These are phyloP conservation scores for Carcinoscorpius rotundicauda DNA, from an alignment of 1,140 invertebrate genomes.

Conservation along the genomic window DNA sequence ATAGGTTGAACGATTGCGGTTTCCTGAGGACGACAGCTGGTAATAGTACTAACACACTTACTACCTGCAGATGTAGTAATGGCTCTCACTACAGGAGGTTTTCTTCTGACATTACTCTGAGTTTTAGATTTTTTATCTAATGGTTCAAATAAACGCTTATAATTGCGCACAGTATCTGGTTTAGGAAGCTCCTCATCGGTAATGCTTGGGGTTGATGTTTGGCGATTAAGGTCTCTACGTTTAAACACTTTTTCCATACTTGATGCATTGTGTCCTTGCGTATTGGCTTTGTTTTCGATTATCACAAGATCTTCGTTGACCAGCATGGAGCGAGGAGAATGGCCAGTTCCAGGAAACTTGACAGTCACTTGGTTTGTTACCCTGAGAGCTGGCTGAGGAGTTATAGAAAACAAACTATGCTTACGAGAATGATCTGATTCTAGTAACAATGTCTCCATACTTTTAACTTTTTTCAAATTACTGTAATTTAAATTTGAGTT, in stretches of 20 bases:
- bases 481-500: too few species aligned
- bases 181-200: slow-evolving; percentile 67
- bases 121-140: too few species aligned
- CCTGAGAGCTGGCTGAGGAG: too few species aligned
- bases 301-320: slow-evolving; percentile 37
- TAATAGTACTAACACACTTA: background rate
- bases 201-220: slow-evolving; percentile 28
- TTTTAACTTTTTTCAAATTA: too few species aligned
- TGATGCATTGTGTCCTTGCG: slow-evolving; percentile 9
- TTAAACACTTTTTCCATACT: background rate
- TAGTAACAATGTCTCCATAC: too few species aligned
- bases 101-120: background rate
- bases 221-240: background rate
- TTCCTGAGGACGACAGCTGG: background rate
- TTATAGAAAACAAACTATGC: too few species aligned
- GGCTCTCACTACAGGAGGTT: slow-evolving; percentile 21
- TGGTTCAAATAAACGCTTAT: slow-evolving; percentile 65
- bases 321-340: slow-evolving; percentile 16
- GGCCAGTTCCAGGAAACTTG: too few species aligned
- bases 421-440: too few species aligned
- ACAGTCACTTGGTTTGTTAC: too few species aligned
- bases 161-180: slow-evolving; percentile 69
- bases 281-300: slow-evolving; percentile 29
- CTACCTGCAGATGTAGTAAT: background rate
- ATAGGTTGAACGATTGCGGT: background rate